Base-by-base conservation (phyloP, 2,797 vertebrate species). In the Lacerta agilis region DNA sequence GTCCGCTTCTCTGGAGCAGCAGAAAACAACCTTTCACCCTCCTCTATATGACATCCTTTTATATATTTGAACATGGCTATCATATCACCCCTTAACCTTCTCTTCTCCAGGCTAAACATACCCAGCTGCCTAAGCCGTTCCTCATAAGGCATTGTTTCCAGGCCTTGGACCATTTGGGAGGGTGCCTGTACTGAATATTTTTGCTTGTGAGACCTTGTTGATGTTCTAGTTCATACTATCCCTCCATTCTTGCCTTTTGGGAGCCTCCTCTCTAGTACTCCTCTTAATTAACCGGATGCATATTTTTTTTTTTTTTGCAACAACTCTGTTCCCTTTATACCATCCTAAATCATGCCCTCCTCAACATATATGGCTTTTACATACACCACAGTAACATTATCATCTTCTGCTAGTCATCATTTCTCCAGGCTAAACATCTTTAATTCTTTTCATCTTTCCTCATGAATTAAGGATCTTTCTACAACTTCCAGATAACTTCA, bases 361-460 rank as follows among this genome's bases (percentile, higher is more conserved):
- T 84, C 38, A 17, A 61, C 27, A 61, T 83, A 72, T 58, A 58
- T 33, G 78, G 45, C 49, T 58, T 71, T 79, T 33, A 84, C 64
- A 84, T 78, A 43, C 80, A 7, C 13, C 1, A 5, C 20, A 36
- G 79, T 79, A 18, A 41, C 82, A 17, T 33, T 27, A 20, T 13
- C 72, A 64, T 20, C 81, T 4, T 8, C 29, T 5, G 64, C 29
- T 25, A 79, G 27, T 79, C 82, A 43, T 25, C 82, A 7, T 27
- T 17, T 72, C 82, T 79, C 45, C 82, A 61, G 87, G 87, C 82
- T 4, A 83, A n/a, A 79, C 66, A 72, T 79, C 18, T 84, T 88
- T 79, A 83, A 79, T 61, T 88, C 81, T 79, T 88, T 84, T 83
- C 82, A 72, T 88, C 87, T 79, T 77, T 83, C 73, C 81, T 84